phyloP scores from a whole-genome alignment of 2,113 vertebrate genomes.

The Ceuthmochares aereus region DNA sequence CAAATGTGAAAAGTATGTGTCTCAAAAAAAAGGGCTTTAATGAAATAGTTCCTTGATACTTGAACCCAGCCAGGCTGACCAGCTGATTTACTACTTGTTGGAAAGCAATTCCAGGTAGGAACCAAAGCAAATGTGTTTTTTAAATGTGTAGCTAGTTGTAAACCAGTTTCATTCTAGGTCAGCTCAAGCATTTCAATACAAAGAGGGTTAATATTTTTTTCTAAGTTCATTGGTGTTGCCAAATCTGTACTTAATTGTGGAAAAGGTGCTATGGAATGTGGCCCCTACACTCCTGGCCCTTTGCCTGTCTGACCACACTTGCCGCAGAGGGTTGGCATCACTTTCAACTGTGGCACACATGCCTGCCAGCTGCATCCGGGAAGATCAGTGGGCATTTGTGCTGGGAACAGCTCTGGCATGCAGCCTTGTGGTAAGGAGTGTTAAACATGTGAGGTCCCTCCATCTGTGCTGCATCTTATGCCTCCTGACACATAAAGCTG shows the following conservation, averaged over 20 bases:
- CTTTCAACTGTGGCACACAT: rapidly evolving
- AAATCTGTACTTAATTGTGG: rapidly evolving
- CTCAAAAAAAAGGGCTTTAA: neutral
- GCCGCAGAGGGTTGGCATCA: rapidly evolving
- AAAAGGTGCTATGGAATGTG: neutral
- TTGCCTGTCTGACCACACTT: rapidly evolving
- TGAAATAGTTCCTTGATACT: neutral
- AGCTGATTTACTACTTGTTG: neutral
- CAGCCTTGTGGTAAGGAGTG: rapidly evolving
- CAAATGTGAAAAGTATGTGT: neutral
- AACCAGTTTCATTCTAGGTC: neutral
- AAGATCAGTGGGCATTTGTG: neutral
- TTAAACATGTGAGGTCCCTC: neutral
- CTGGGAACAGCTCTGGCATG: rapidly evolving
- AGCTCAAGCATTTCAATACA: neutral
- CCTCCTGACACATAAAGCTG: neutral
- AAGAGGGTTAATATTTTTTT: neutral
- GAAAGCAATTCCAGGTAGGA: neutral
- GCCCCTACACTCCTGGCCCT: rapidly evolving
- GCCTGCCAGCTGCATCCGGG: rapidly evolving
- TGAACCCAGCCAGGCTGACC: neutral
- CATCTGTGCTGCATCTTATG: neutral
- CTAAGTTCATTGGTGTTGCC: neutral
- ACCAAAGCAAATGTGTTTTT: neutral
- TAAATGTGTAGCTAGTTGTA: neutral